These are phyloP conservation scores for Rhinoptilus africanus DNA, from an alignment of 2,113 vertebrate species.

Conservation along the genomic window DNA sequence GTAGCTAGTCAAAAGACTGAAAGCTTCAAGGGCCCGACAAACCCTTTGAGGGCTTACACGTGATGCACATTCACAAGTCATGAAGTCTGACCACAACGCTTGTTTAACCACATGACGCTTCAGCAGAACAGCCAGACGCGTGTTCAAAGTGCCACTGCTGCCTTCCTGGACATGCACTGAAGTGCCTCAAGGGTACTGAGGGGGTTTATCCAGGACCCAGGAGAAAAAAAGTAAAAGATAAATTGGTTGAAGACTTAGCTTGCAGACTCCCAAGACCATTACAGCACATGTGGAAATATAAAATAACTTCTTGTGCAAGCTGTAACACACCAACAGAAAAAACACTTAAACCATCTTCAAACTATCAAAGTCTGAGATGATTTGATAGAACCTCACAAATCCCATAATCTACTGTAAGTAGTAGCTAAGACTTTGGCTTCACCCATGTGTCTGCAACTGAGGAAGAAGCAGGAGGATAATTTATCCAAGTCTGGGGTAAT, in stretches of 20 bases:
- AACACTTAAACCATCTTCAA: slow-evolving; percentile 69
- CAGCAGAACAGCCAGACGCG: background rate
- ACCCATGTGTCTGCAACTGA: slow-evolving; percentile 67
- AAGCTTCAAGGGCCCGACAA: background rate
- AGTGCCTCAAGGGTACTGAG: background rate
- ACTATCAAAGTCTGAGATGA: slow-evolving; percentile 74
- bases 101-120: slow-evolving; percentile 13
- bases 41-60: background rate
- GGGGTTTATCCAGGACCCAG: background rate
- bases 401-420: slow-evolving; percentile 74
- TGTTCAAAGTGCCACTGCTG: background rate
- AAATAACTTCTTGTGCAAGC: slow-evolving; percentile 56
- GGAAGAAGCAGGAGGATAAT: slow-evolving; percentile 75
- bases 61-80: slow-evolving; percentile 28
- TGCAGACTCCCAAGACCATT: slow-evolving; percentile 43
- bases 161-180: background rate
- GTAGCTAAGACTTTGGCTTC: slow-evolving; percentile 70
- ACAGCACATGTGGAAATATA: slow-evolving; percentile 63
- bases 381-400: slow-evolving; percentile 79
- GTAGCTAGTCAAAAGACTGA: background rate
- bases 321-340: background rate
- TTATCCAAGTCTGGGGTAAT: slow-evolving; percentile 81
- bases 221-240: background rate
- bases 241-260: slow-evolving; percentile 23
- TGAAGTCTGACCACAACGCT: background rate